These are phyloP conservation scores for Laothoe populi DNA, from an alignment of 2,888 invertebrate genomes.

Conservation along the genomic window DNA sequence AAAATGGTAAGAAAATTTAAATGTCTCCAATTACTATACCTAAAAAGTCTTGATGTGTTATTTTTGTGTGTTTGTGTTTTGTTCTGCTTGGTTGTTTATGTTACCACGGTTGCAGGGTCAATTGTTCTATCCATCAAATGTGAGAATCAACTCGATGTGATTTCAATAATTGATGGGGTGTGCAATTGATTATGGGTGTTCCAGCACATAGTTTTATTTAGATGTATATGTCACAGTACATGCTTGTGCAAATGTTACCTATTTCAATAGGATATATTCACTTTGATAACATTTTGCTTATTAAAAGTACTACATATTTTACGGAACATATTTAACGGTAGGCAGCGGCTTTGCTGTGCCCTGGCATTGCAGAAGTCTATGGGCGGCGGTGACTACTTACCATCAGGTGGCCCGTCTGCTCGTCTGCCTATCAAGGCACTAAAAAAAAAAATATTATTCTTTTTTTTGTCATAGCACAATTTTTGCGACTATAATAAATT, in stretches of 20 bases:
- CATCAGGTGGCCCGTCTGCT: too few species aligned
- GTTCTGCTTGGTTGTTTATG: constrained; percentile 69
- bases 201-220: constrained; percentile 66
- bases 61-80: constrained; percentile 48
- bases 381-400: too few species aligned
- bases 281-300: not conserved
- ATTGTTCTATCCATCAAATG: constrained; percentile 75
- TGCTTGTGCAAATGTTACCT: not conserved
- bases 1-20: not conserved
- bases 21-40: not conserved
- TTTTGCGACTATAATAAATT: too few species aligned
- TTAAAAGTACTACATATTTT: not conserved
- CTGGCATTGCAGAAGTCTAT: too few species aligned
- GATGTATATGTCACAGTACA: constrained; percentile 21
- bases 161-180: constrained; percentile 71
- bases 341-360: too few species aligned
- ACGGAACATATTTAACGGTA: not conserved
- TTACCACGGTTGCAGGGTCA: constrained; percentile 77
- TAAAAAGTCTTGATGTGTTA: not conserved
- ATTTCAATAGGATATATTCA: not conserved
- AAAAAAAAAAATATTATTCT: too few species aligned
- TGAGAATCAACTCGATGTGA: constrained; percentile 43
- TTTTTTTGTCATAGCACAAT: too few species aligned
- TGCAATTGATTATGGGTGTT: constrained; percentile 75
- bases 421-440: too few species aligned